Evolutionary conservation across 2,888 invertebrate species (phyloP), one percentile per base, ranked within the genome.

Genomic region (Aphodius sticticus): DNA sequence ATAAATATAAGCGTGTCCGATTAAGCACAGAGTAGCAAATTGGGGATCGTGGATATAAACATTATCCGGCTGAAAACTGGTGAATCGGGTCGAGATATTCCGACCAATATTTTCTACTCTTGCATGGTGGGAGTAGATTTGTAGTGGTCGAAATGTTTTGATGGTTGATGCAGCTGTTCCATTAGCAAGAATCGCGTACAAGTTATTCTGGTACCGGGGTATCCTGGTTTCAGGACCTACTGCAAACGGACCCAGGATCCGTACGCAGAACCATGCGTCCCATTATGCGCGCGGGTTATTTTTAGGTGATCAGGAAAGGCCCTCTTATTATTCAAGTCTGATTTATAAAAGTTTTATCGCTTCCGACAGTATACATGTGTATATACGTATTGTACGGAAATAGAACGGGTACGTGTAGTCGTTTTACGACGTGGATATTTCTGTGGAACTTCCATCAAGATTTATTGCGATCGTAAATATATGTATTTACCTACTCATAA

Each of bases 111-210:
- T 53, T 5, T 53, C 53, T 53, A 5, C 53, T 53, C 9, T 53
- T 53, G 7, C 9, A 7, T 53, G 74, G 74, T 74, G 74, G 74
- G 74, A 74, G 26, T 74, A 74, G 74, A 74, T 74, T 74, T 74
- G 74, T 74, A n/a, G 74, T 74, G 37, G 35, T 37, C 70, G 76
- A 81, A 78, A 77, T 81, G 74, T 81, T 80, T 80, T 80, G 81
- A 77, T 78, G 80, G 77, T 69, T 72, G 77, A 26, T 80, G 81
- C 82, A 82, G 82, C 82, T 82, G 82, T 78, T 82, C 79, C 74
- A 81, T 82, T 79, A 82, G 77, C 77, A 77, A 69, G 70, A 76
- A 76, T 36, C 81, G 36, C 70, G 74, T 74, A 16, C 74, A 74
- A 74, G 74, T 74, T 74, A 74, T 74, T 74, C 74, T 74, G 16